Evolutionary conservation across 2,888 invertebrate species (phyloP), one percentile per base, ranked within the genome.

Genomic region (Elegia similella): DNA sequence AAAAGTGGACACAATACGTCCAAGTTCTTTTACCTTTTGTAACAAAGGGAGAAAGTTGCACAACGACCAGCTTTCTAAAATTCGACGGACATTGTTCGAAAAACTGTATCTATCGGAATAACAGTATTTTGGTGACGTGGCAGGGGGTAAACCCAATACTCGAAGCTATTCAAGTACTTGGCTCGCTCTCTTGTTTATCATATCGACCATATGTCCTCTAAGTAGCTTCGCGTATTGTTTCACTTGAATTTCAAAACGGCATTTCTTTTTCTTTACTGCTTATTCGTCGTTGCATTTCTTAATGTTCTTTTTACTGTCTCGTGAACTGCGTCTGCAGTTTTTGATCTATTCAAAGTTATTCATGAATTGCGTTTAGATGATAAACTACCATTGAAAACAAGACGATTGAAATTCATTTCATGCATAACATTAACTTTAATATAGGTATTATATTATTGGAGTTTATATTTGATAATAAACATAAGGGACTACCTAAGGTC

Each of bases 31-130:
- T 80, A 82, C 80, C 80, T 85, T 62, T 88, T 88, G 84, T 86
- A 78, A 88, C 85, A 87, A 87, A 89, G 80, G 84, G 83, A 88
- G 90, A 89, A 88, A 90, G 90, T 89, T 89, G 86, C 81, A 74
- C 88, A 89, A 82, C 77, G 81, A 80, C 78, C 81, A 83, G 84
- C 88, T 89, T 88, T 88, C 86, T 87, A 88, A 84, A 81, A 82
- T 85, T 78, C 77, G 61, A 43, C 43, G 60, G 47, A 44, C 54
- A 55, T 62, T 59, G 59, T 55, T 67, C 69, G 72, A 77, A 73
- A 72, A 76, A 79, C 73, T 69, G 67, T 80, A 72, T 66, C 62
- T 66, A 58, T 58, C 59, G 59, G 60, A 64, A 71, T 75, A 67
- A 70, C 73, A 68, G 71, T 72, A 64, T 72, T 70, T 66, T 68